Evolutionary conservation across 2,113 vertebrate genomes (phyloP).

Genomic region (Prochilodus magdalenae): DNA sequence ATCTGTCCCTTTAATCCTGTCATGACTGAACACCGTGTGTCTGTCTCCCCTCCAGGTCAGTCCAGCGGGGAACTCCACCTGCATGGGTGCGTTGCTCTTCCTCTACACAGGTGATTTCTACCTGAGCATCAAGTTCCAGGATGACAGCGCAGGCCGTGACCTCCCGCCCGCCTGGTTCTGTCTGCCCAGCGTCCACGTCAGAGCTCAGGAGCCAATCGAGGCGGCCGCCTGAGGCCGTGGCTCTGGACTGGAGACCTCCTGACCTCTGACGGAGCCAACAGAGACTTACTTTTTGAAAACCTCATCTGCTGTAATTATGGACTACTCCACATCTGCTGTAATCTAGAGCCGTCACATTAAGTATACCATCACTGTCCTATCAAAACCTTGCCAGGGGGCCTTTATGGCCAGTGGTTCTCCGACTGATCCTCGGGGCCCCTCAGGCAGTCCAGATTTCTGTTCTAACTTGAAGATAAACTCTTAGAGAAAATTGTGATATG

Average conservation of each 20-base stretch:
- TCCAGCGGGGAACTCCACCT: conserved; percentile 82
- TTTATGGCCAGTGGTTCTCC: too few species aligned
- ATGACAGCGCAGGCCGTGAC: conserved; percentile 84
- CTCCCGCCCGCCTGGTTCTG: conserved; percentile 93
- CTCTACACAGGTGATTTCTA: conserved; percentile 94
- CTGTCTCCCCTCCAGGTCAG: conserved; percentile 80
- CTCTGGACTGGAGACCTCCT: background rate
- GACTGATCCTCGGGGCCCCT: too few species aligned
- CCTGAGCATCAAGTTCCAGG: conserved; percentile 93
- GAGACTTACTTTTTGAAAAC: background rate
- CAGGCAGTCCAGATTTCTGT: too few species aligned
- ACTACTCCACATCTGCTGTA: too few species aligned
- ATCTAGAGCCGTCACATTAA: background rate
- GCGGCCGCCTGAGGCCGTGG: conserved; percentile 65
- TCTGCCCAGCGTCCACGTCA: conserved; percentile 91
- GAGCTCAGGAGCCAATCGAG: conserved; percentile 76
- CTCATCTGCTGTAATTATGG: background rate
- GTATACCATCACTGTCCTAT: background rate
- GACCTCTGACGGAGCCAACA: background rate
- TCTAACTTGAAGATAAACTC: too few species aligned
- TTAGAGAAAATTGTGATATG: too few species aligned
- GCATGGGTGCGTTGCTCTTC: conserved; percentile 89
- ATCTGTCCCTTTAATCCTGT: too few species aligned
- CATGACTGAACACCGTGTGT: background rate
- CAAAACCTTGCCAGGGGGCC: too few species aligned